Evolutionary conservation across 2,113 vertebrate species (phyloP).

Genomic region (Puntigrus tetrazona): DNA sequence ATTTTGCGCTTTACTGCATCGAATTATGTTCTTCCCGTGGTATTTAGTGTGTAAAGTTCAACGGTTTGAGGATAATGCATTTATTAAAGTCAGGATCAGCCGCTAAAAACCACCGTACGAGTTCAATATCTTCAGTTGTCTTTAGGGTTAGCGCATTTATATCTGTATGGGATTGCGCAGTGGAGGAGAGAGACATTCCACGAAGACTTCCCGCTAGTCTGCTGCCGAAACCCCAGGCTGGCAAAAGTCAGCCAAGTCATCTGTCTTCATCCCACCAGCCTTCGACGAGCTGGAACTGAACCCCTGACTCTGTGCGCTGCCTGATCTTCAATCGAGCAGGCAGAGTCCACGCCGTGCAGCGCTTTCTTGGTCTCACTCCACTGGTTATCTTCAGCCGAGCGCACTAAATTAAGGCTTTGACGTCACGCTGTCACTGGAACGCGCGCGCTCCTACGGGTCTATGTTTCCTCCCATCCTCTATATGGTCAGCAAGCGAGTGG

Average conservation of each 20-base stretch:
- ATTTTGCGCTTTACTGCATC: neutral
- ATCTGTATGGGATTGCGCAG: neutral
- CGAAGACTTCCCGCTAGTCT: neutral
- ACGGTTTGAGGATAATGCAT: neutral
- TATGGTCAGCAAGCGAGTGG: neutral
- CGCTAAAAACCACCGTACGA: neutral
- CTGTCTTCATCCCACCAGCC: neutral
- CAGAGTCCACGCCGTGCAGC: neutral
- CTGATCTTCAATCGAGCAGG: conserved; percentile 2
- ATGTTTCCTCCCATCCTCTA: neutral
- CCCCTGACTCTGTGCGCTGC: neutral
- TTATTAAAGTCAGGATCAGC: conserved; percentile 10
- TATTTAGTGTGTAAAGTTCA: neutral
- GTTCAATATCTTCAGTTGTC: conserved; percentile 12
- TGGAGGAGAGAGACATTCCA: conserved; percentile 5
- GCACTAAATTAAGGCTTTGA: neutral
- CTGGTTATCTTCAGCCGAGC: neutral
- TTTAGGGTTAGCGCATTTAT: neutral
- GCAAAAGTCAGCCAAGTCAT: neutral
- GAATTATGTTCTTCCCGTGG: neutral
- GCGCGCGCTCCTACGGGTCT: neutral
- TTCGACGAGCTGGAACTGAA: neutral
- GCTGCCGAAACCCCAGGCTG: neutral
- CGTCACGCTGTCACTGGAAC: neutral
- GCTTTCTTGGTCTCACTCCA: neutral